phyloP scores from a whole-genome alignment of 1,140 invertebrate species.

The Drosophila serrata region DNA sequence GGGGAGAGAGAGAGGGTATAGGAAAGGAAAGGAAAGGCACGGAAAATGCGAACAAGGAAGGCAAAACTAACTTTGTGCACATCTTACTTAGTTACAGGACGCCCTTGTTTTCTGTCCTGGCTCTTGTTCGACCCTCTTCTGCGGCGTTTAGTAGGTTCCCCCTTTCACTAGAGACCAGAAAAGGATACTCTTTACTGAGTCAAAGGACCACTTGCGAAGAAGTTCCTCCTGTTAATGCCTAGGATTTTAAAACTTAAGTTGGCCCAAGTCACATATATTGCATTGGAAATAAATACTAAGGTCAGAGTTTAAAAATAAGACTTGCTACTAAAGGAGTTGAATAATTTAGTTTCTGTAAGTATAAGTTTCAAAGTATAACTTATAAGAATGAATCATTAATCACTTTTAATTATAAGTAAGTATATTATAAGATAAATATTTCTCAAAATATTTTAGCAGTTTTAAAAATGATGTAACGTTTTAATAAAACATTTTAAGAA shows the following conservation, averaged over 20 bases:
- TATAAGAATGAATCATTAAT: not conserved
- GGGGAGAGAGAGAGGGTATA: conserved; percentile 23
- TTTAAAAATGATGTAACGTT: not conserved
- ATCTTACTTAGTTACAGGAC: conserved; percentile 54
- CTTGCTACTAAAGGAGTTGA: not conserved
- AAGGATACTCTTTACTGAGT: conserved; percentile 28
- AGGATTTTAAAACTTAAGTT: too few relatives aligned
- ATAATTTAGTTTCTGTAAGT: too few relatives aligned
- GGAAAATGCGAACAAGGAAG: conserved; percentile 37
- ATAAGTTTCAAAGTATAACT: too few relatives aligned
- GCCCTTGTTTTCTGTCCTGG: conserved; percentile 26
- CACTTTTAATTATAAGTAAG: not conserved
- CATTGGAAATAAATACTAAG: not conserved
- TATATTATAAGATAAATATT: too few relatives aligned
- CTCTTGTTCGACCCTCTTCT: conserved; percentile 29
- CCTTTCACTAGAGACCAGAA: conserved; percentile 15
- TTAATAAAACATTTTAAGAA: not conserved
- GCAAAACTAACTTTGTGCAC: conserved; percentile 69
- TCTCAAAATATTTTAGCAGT: too few relatives aligned
- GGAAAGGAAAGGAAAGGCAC: not conserved
- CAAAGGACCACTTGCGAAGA: not conserved
- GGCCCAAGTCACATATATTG: not conserved
- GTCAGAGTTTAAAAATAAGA: too few relatives aligned
- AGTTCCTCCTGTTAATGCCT: not conserved
- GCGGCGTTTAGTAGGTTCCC: conserved; percentile 1